Base-by-base conservation (phyloP, 2,888 invertebrate genomes). In the Polydrusus cervinus region DNA sequence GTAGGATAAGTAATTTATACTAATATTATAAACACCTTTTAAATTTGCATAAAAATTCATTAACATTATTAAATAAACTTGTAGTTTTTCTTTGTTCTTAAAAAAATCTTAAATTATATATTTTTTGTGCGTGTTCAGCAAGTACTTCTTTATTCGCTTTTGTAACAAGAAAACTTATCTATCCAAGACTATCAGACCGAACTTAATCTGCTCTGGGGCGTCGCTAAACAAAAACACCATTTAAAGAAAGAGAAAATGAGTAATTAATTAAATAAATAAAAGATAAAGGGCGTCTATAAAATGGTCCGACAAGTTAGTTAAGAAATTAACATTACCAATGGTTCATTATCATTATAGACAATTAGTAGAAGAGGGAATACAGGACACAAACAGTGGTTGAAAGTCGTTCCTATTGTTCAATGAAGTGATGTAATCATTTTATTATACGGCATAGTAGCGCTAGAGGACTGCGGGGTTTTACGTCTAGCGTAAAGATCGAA, bases 401-500 rank as follows among this genome's bases (percentile, higher is more conserved):
- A 82, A 83, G 81, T 82, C 80, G 79, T 80, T 80, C 80, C 82
- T 82, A 82, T 81, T 83, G 83, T 83, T 84, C 84, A 84, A 84
- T 84, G 84, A 84, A 83, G 83, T 84, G 84, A 82, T 82, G 80
- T 83, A 84, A 84, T 83, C 84, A 84, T 83, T 84, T 84, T 83
- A 84, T 83, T 83, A 83, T 82, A 82, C 83, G 81, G 78, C 80
- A n/a, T n/a, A 79, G 75, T 76, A 71, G 79, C 79, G 78, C 79
- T 79, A 78, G 79, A 80, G 80, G 80, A 81, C 81, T 82, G 80
- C 75, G 76, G 80, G 81, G 82, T 83, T 82, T 82, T 80, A 79
- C 79, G 81, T 82, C 81, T 81, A 81, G 79, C 78, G 80, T 79
- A 79, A 80, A 79, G 82, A 83, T 82, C 82, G 81, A 79, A 77